Base-by-base conservation (phyloP, 2,113 vertebrate species). In the Carassius gibelio region DNA sequence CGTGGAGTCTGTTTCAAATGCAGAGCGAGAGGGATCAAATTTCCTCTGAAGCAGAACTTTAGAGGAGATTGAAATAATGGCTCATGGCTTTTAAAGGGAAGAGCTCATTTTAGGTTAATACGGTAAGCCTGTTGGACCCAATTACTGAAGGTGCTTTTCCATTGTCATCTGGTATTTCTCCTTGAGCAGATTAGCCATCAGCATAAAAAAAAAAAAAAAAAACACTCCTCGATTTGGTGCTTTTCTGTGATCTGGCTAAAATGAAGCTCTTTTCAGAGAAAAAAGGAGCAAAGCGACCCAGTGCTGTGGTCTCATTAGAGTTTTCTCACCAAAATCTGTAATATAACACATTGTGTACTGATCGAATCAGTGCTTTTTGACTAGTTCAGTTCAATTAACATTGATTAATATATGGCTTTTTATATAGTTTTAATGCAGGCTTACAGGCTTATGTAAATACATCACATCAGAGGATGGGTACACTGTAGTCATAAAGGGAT, bases 61-160 rank as follows among this genome's bases (percentile, higher is more conserved):
- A 89, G 90, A 91, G 90, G 90, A 93, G 94, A 94, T 94, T 95
- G 94, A 95, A 95, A 95, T 94, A 95, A 94, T 94, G 94, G 94
- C 93, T 94, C 93, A 36, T 5, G 5, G 91, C 92, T 94, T 92
- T 95, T 94, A 94, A 95, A 94, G 94, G 92, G 92, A 92, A 80
- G 77, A 94, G 93, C 93, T 95, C 92, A 94, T 95, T 95, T 95
- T 93, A 94, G 95, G 94, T 95, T 95, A 95, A 94, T 94, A 94
- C 94, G 90, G 93, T 94, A 95, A 95, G 94, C 94, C 94, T 95
- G 94, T 95, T 95, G 94, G 95, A 95, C 94, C 94, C 94, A 95
- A 95, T 95, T 95, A 95, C 94, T 94, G 94, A 93, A 95, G 95
- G 95, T 95, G 93, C 94, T 94, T 93, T 93, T 90, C 94, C 91